Percentiles rank a stretch among this genome's conserved stretches.
Evolutionary conservation across 2,113 vertebrate genomes (phyloP).

Genomic region (Platycercus adscitus): DNA sequence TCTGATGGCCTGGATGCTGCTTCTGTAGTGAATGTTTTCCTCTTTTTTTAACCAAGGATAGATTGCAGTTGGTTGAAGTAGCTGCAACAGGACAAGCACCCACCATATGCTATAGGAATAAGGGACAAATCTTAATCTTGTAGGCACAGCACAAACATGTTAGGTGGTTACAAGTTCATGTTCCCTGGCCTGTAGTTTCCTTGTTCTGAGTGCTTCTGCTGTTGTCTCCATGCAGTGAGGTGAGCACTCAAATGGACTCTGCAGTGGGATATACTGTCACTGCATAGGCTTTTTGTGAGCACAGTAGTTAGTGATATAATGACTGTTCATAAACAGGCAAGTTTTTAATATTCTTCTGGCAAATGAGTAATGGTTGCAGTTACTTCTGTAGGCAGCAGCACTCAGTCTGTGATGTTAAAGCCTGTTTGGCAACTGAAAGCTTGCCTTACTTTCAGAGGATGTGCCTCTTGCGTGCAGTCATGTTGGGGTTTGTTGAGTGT

Average conservation of each 20-base stretch:
- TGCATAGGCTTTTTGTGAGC: not conserved
- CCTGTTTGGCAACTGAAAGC: not conserved
- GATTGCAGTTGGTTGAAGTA: not conserved
- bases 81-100: not conserved
- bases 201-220: not conserved
- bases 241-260: not conserved
- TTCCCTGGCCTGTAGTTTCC: not conserved
- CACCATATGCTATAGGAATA: not conserved
- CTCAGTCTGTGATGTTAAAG: not conserved
- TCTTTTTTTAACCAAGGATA: not conserved
- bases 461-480: not conserved
- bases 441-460: not conserved
- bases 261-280: rapidly evolving
- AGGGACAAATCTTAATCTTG: not conserved
- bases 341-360: not conserved
- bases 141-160: not conserved
- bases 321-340: not conserved
- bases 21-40: not conserved
- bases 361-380: not conserved
- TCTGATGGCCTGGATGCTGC: not conserved
- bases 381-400: not conserved
- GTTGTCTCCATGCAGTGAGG: not conserved
- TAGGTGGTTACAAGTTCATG: not conserved
- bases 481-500: not conserved
- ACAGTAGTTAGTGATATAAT: not conserved